A percentile compares a stretch with the other conserved stretches of the same genome.
Evolutionary conservation across 2,113 vertebrate genomes (phyloP).

Genomic region (Cygnus buccinator): DNA sequence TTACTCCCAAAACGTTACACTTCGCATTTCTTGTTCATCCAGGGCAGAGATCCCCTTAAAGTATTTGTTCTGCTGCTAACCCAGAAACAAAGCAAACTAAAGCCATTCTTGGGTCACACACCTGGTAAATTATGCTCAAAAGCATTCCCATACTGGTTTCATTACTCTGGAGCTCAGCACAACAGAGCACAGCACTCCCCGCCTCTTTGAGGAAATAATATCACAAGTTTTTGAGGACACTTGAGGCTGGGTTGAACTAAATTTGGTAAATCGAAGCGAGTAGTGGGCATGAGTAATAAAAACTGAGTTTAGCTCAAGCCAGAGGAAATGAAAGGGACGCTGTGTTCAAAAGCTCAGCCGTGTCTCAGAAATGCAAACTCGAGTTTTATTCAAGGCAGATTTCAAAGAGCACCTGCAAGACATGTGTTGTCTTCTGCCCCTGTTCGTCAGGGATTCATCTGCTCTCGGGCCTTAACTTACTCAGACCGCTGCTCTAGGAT

Average conservation of each 20-base stretch:
- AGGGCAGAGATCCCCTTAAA: too few species aligned
- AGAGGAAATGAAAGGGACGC: not conserved
- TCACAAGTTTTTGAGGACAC: not conserved
- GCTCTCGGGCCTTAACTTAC: not conserved
- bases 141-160: not conserved
- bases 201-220: not conserved
- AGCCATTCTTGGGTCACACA: not conserved
- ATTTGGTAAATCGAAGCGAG: not conserved
- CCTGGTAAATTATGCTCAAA: not conserved
- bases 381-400: fast-evolving
- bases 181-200: fast-evolving
- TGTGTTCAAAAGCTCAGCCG: not conserved
- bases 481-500: not conserved
- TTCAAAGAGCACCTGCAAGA: not conserved
- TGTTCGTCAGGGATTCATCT: not conserved
- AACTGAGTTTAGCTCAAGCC: not conserved
- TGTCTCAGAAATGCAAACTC: not conserved
- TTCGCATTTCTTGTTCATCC: too few species aligned
- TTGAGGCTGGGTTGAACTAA: not conserved
- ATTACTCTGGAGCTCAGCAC: not conserved
- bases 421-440: not conserved
- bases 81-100: not conserved
- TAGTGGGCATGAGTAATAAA: not conserved
- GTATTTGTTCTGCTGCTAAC: not conserved
- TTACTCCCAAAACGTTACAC: not conserved